Percentiles rank a stretch among this genome's conserved stretches.
phyloP scores from a whole-genome alignment of 2,797 vertebrate genomes.

The Sebastes iracundus region DNA sequence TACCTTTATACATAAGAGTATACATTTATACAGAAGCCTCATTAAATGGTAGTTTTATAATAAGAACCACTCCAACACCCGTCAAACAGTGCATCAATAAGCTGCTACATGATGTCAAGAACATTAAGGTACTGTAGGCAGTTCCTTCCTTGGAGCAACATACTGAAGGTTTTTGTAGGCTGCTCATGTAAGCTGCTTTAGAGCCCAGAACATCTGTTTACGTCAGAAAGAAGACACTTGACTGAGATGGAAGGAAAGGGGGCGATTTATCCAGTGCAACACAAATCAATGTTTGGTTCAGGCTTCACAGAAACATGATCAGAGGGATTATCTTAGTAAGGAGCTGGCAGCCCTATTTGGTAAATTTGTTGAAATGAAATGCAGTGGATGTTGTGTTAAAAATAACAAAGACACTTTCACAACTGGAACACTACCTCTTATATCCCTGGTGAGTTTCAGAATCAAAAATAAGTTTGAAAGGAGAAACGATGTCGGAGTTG shows the following conservation, averaged over 20 bases:
- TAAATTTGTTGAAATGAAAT: constrained; percentile 35
- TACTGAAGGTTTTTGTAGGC: constrained; percentile 30
- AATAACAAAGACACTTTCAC: constrained; percentile 19
- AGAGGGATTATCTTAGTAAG: constrained; percentile 48
- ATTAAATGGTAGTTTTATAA: not conserved
- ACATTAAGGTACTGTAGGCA: not conserved
- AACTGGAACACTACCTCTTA: not conserved
- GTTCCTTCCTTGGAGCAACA: constrained; percentile 12
- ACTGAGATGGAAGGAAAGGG: constrained; percentile 45
- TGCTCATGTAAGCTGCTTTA: constrained; percentile 56
- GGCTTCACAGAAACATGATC: constrained; percentile 48
- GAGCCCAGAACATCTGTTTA: constrained; percentile 57
- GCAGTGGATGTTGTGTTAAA: constrained; percentile 8
- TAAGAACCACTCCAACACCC: not conserved
- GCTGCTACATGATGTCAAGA: constrained; percentile 12
- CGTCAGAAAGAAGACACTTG: constrained; percentile 61
- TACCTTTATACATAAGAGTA: not conserved
- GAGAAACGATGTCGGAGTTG: not conserved
- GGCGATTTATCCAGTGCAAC: constrained; percentile 44
- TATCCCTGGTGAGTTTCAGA: not conserved
- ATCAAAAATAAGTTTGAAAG: not conserved
- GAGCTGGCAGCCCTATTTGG: constrained; percentile 36
- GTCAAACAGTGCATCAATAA: not conserved
- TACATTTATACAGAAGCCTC: not conserved
- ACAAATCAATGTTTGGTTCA: constrained; percentile 60